Percentiles rank a stretch among this genome's conserved stretches.
phyloP scores from a whole-genome alignment of 2,888 invertebrate genomes.

The Acanthosepion esculentum region DNA sequence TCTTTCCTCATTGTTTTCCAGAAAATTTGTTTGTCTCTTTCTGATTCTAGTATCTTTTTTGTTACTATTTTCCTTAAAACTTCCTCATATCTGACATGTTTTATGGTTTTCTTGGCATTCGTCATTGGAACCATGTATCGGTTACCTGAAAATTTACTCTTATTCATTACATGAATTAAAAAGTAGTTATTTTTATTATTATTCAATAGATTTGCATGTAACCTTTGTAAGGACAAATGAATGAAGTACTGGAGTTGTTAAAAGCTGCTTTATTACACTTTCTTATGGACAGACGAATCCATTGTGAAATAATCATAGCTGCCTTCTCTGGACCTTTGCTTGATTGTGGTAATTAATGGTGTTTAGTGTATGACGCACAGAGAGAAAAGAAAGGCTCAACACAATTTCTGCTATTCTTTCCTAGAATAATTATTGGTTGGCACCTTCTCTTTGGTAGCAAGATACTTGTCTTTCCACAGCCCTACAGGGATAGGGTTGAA shows the following conservation, averaged over 20 bases:
- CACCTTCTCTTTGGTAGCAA: background rate
- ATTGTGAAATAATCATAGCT: background rate
- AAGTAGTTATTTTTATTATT: too few species aligned
- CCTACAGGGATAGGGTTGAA: background rate
- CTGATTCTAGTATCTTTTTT: too few species aligned
- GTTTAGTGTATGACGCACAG: background rate
- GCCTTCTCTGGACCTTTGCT: background rate
- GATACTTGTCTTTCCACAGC: background rate
- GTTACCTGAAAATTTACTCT: too few species aligned
- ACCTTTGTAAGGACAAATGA: background rate
- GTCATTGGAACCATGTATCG: too few species aligned
- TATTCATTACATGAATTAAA: too few species aligned
- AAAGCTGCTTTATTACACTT: background rate
- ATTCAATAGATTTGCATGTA: background rate
- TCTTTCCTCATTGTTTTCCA: too few species aligned
- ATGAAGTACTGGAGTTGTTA: background rate
- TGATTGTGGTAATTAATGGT: background rate
- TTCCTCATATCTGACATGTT: too few species aligned
- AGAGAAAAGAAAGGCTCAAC: background rate
- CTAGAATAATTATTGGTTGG: background rate
- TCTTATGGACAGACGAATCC: background rate
- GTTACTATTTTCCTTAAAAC: too few species aligned
- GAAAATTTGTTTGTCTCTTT: too few species aligned
- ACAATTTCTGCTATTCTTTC: background rate
- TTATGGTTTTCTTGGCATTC: too few species aligned